Conservation (phyloP, 2,113 vertebrate species). For the Pollachius pollachius region DNA sequence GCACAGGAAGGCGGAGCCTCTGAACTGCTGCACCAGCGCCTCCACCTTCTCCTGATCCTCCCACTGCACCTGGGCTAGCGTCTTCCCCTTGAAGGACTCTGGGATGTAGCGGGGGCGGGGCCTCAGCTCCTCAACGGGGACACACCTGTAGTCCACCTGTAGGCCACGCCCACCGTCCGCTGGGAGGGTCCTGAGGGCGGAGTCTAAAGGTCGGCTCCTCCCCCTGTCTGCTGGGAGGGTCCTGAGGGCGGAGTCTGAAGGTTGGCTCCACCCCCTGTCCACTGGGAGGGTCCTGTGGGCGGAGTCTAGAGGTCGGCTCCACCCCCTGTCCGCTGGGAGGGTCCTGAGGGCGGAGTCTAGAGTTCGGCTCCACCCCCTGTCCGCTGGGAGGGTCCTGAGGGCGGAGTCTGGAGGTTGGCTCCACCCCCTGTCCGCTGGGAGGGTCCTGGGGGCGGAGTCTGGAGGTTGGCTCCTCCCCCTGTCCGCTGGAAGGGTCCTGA, state of each 20-base stretch:
- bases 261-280: constrained; percentile 61
- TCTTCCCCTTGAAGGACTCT: constrained; percentile 86
- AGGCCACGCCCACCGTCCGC: constrained; percentile 75
- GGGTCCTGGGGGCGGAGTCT: too few species aligned
- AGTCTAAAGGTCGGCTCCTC: not conserved
- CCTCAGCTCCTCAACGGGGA: constrained; percentile 71
- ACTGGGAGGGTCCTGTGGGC: constrained; percentile 61
- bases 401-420: not conserved
- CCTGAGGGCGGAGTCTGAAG: too few species aligned
- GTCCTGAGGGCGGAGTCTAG: not conserved
- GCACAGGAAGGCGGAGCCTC: constrained; percentile 77
- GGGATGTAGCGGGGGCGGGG: constrained; percentile 81
- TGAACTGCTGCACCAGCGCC: constrained; percentile 81
- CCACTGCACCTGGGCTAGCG: constrained; percentile 81
- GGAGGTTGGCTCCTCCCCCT: too few species aligned
- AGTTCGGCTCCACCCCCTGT: constrained; percentile 52
- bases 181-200: constrained; percentile 58
- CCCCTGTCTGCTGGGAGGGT: not conserved
- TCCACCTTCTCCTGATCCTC: constrained; percentile 86
- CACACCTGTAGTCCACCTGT: constrained; percentile 36
- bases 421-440: not conserved
- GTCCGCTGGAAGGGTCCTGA: constrained; percentile 69
- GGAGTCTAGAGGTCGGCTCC: not conserved
- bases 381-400: constrained; percentile 67
- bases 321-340: not conserved